Evolutionary conservation across 2,113 vertebrate species (phyloP), one percentile per base, ranked within the genome.

Genomic region (Axis porcinus): DNA sequence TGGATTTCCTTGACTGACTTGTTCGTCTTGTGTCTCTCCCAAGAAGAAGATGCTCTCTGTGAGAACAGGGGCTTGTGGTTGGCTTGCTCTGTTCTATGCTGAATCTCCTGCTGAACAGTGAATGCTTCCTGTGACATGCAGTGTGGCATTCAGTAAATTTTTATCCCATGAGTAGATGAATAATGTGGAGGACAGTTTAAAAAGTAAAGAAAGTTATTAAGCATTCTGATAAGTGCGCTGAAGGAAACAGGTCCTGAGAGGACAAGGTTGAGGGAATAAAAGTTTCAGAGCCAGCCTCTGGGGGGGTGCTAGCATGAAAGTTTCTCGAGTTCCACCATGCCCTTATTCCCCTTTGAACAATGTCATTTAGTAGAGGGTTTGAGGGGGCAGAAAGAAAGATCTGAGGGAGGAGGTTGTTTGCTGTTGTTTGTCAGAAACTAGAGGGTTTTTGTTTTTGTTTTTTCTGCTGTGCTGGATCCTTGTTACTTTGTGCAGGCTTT

Each of bases 91-190:
- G 27, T 70, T 30, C 58, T 45, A 2, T 47, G 43, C 62, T n/a
- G 13, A 30, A 1, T 82, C 62, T 89, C 45, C 70, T 7, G 55
- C 45, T 1, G 19, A 33, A 2, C 12, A 8, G 40, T 4, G 67
- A 52, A 43, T 23, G 43, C 28, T 83, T 27, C 2, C 50, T 5
- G 0, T 27, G 36, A n/a, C 12, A 2, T 23, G 3, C 1, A n/a
- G 23, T 3, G 3, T 5, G 36, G 47, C 89, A 14, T 13, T 70
- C 36, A 3, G 4, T 62, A 28, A 10, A 5, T 45, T 27, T 36
- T n/a, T 28, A 6, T n/a, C 47, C 13, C 27, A 10, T 58, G 57
- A 28, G 21, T 10, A 1, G 19, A 10, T 15, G 43, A 55, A 33
- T 11, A 28, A 27, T 17, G 43, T 6, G 64, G 64, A 57, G 86